phyloP scores from a whole-genome alignment of 1,140 invertebrate species.

The Phymastichus coffea region DNA sequence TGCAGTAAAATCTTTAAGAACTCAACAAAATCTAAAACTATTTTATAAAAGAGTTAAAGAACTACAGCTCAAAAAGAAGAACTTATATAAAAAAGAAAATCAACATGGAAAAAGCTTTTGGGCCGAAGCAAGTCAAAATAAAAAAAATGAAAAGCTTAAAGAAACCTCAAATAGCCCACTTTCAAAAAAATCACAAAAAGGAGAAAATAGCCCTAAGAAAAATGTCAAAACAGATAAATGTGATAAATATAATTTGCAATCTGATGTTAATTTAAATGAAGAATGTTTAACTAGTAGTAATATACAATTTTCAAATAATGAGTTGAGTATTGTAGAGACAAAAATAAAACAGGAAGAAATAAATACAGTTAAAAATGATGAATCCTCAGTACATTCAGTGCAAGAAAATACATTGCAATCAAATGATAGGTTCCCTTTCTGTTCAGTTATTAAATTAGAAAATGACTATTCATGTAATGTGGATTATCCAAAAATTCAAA shows the following conservation, averaged over 20 bases:
- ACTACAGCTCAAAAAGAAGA: neutral
- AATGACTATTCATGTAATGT: slow-evolving; percentile 21
- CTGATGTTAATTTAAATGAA: too few species aligned
- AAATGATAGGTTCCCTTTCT: neutral
- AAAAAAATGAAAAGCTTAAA: too few species aligned
- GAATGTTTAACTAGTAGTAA: neutral
- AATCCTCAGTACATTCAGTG: neutral
- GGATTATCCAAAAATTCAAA: slow-evolving; percentile 22
- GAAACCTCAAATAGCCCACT: too few species aligned
- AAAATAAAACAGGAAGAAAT: slow-evolving; percentile 7
- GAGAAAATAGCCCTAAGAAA: neutral
- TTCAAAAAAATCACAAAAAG: neutral
- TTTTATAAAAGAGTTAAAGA: slow-evolving; percentile 12
- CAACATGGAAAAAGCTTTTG: neutral
- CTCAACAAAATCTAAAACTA: slow-evolving; percentile 9
- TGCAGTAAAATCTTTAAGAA: neutral
- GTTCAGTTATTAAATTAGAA: slow-evolving; percentile 24
- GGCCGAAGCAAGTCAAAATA: neutral
- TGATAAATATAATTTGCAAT: too few species aligned
- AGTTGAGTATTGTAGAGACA: neutral
- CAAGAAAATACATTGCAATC: neutral
- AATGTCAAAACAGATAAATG: neutral
- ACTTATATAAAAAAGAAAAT: neutral
- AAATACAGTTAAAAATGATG: neutral
- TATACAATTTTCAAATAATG: too few species aligned